A percentile compares a stretch with the other conserved stretches of the same genome.
These are phyloP conservation scores for Melanerpes aurifrons DNA, from an alignment of 2,113 vertebrate genomes.

Conservation along the genomic window DNA sequence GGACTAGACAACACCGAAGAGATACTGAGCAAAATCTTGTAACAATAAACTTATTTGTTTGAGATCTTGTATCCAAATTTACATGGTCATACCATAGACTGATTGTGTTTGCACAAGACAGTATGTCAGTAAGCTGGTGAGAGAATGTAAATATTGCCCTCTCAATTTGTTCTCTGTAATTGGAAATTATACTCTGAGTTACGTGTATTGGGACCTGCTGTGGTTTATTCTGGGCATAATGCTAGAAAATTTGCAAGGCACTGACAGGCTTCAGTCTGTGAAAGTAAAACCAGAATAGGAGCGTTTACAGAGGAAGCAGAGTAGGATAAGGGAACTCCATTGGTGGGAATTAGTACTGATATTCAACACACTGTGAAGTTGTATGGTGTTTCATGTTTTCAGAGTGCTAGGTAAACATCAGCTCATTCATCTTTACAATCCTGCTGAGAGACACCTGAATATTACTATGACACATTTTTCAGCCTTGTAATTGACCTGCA, in stretches of 20 bases:
- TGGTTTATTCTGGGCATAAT: not conserved
- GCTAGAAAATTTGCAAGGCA: not conserved
- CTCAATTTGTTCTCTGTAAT: not conserved
- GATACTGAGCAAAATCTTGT: not conserved
- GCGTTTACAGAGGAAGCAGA: not conserved
- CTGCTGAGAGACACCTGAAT: not conserved
- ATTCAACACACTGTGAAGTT: not conserved
- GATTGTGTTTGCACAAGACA: not conserved
- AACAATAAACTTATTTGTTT: not conserved
- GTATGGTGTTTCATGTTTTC: not conserved
- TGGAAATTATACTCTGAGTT: not conserved
- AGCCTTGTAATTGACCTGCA: not conserved
- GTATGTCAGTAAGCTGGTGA: not conserved
- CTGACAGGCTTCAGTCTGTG: not conserved
- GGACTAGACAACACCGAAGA: not conserved
- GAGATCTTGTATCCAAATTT: not conserved
- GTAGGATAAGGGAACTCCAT: not conserved
- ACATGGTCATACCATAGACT: not conserved
- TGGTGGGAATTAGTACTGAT: not conserved
- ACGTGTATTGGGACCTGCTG: not conserved
- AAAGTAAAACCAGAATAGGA: not conserved
- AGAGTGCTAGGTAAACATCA: not conserved
- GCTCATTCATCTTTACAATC: not conserved
- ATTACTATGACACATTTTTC: not conserved
- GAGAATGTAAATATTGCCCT: not conserved